A percentile compares a stretch with the other conserved stretches of the same genome.
These are phyloP conservation scores for Heliothis virescens DNA, from an alignment of 1,140 invertebrate species.

Conservation along the genomic window DNA sequence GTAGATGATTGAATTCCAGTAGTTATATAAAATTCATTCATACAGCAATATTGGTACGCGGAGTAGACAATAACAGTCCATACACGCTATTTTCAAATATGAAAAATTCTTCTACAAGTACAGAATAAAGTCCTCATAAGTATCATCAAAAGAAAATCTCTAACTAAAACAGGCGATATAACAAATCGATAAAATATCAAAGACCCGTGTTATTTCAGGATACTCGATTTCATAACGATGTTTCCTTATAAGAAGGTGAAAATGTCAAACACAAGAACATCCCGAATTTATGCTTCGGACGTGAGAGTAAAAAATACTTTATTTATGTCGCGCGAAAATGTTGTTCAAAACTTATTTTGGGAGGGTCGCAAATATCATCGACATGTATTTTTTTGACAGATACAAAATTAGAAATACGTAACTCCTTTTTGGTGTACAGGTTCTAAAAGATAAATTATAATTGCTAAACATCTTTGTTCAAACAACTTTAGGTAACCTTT, in stretches of 20 bases:
- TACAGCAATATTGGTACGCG: too few relatives aligned
- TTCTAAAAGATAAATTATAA: too few relatives aligned
- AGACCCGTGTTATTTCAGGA: slow-evolving; percentile 38
- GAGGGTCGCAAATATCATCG: slow-evolving; percentile 1
- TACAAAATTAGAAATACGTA: background rate
- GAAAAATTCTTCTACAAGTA: background rate
- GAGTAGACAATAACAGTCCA: too few relatives aligned
- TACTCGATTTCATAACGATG: slow-evolving; percentile 40
- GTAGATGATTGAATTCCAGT: too few relatives aligned
- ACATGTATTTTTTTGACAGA: background rate
- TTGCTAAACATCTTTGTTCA: too few relatives aligned
- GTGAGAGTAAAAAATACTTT: slow-evolving; percentile 29
- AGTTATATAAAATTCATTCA: too few relatives aligned
- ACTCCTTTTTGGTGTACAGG: background rate
- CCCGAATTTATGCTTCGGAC: slow-evolving; percentile 25
- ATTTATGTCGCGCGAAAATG: slow-evolving; percentile 12
- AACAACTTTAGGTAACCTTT: too few relatives aligned
- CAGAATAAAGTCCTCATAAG: background rate
- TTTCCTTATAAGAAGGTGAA: slow-evolving; percentile 38
- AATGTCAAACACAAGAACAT: slow-evolving; percentile 34
- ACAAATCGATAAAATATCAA: slow-evolving; percentile 35
- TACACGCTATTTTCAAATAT: too few relatives aligned
- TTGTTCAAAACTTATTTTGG: background rate
- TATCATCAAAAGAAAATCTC: slow-evolving; percentile 17
- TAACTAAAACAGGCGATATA: slow-evolving; percentile 20